Evolutionary conservation across 2,888 invertebrate species (phyloP).

Genomic region (Chironomus tentans): DNA sequence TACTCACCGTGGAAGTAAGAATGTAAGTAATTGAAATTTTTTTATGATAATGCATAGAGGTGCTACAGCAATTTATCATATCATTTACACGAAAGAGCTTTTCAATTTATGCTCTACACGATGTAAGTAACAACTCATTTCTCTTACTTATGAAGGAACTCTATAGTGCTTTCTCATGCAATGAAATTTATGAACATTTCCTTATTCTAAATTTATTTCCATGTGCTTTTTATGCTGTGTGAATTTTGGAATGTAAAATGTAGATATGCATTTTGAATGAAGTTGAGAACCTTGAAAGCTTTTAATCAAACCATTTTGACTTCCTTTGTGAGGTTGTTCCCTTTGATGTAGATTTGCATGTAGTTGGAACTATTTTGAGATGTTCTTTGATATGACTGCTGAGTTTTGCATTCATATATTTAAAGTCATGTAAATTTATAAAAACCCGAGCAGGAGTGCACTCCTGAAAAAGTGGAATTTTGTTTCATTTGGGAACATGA

Average conservation of each 20-base stretch:
- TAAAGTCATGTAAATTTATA: too few species aligned
- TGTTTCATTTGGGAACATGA: too few species aligned
- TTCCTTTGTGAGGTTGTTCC: neutral
- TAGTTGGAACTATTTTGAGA: too few species aligned
- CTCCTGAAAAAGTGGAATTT: too few species aligned
- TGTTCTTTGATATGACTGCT: too few species aligned
- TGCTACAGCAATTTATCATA: neutral
- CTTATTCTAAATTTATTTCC: neutral
- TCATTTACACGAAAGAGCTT: conserved; percentile 9
- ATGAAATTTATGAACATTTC: neutral
- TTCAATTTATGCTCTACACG: neutral
- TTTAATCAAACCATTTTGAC: neutral
- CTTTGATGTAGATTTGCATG: too few species aligned
- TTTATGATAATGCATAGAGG: neutral
- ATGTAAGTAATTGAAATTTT: neutral
- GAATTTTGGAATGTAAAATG: neutral
- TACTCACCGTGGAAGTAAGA: neutral
- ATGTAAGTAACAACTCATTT: neutral
- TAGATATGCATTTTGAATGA: too few species aligned
- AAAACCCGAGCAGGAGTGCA: too few species aligned
- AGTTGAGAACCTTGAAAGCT: neutral
- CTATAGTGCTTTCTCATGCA: neutral
- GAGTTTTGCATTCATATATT: too few species aligned
- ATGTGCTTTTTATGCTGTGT: neutral
- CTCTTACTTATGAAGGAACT: neutral